phyloP scores from a whole-genome alignment of 2,797 vertebrate genomes.

The Clarias platycephalus region DNA sequence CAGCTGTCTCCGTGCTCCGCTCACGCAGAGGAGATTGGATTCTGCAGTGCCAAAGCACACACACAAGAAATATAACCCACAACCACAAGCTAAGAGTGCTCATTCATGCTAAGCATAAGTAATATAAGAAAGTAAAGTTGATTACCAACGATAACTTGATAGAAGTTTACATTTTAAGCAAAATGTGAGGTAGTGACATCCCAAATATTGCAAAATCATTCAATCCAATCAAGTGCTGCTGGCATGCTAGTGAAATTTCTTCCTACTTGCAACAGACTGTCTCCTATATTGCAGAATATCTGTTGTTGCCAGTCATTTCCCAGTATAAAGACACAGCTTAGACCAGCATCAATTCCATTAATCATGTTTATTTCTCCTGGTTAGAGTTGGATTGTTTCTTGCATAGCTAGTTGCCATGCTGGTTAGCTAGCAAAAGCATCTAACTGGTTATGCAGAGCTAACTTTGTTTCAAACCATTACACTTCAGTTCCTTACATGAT shows the following conservation, averaged over 20 bases:
- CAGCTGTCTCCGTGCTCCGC: conserved; percentile 61
- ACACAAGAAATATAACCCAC: conserved; percentile 1
- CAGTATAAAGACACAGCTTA: background rate
- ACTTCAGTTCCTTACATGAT: background rate
- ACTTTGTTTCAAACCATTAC: background rate
- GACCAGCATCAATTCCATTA: background rate
- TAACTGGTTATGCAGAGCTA: background rate
- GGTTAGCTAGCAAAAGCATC: background rate
- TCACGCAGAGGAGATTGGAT: conserved; percentile 66
- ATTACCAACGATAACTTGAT: background rate
- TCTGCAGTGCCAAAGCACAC: conserved; percentile 55
- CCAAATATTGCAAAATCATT: background rate
- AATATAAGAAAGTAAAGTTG: background rate
- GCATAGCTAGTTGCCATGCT: background rate
- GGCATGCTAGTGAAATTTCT: background rate
- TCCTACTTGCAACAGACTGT: background rate
- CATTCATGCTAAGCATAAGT: background rate
- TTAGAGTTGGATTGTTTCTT: background rate
- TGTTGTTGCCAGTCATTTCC: background rate
- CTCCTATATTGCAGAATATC: background rate
- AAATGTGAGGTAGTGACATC: background rate
- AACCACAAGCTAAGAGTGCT: background rate
- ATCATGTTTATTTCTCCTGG: background rate
- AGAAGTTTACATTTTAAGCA: background rate
- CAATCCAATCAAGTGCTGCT: background rate